A percentile compares a stretch with the other conserved stretches of the same genome.
Conservation (phyloP, 2,888 invertebrate genomes). For the Linnaemya vulpina region DNA sequence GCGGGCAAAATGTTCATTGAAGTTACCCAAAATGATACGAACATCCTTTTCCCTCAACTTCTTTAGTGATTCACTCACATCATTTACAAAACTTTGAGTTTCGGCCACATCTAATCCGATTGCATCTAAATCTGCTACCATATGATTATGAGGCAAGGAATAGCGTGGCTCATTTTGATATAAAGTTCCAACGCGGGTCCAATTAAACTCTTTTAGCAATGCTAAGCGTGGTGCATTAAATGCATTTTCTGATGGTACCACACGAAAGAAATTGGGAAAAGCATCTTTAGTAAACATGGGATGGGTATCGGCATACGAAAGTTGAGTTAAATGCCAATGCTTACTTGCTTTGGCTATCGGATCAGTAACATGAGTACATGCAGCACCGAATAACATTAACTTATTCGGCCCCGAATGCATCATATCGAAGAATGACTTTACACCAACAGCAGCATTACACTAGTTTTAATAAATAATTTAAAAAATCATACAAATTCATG, state of each 20-base stretch:
- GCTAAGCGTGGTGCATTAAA: conserved; percentile 96
- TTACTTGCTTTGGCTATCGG: conserved; percentile 98
- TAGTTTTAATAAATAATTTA: conserved; percentile 81
- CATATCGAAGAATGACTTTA: conserved; percentile 98
- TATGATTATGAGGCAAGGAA: conserved; percentile 93
- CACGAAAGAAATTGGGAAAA: conserved; percentile 98
- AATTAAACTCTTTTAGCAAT: conserved; percentile 95
- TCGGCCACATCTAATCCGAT: conserved; percentile 92
- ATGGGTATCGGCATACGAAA: conserved; percentile 98
- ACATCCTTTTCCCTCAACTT: conserved; percentile 96
- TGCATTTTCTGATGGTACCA: conserved; percentile 97
- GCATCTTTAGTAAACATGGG: conserved; percentile 97
- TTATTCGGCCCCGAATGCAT: conserved; percentile 96
- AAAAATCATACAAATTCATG: not conserved
- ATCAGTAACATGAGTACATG: conserved; percentile 98
- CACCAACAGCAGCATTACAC: conserved; percentile 97
- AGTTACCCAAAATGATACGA: conserved; percentile 97
- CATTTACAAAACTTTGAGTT: conserved; percentile 95
- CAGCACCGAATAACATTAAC: conserved; percentile 97
- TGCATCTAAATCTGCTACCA: conserved; percentile 93
- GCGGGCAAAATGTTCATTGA: conserved; percentile 96
- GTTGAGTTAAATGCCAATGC: conserved; percentile 98
- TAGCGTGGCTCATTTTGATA: conserved; percentile 98
- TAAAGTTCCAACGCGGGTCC: conserved; percentile 98
- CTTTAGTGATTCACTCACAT: conserved; percentile 90